These are phyloP conservation scores for Lepilemur septentrionalis DNA, from an alignment of 2,797 vertebrate species.

Conservation along the genomic window DNA sequence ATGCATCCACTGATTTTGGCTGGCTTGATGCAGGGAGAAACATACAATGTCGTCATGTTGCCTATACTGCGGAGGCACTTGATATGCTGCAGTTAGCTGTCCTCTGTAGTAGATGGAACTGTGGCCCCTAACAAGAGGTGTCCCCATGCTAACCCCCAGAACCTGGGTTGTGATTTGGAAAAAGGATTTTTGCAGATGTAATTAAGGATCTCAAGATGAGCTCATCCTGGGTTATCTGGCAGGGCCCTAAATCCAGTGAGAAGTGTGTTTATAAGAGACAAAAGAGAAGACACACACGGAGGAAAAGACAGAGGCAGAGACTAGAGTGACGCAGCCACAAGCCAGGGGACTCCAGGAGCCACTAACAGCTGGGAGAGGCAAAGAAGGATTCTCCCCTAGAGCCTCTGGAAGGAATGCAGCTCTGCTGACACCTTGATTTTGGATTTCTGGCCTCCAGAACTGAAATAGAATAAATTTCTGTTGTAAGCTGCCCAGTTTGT, in stretches of 20 bases:
- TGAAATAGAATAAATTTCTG: neutral
- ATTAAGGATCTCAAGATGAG: neutral
- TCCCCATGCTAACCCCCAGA: neutral
- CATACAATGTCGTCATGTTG: fast-evolving
- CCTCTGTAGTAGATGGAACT: neutral
- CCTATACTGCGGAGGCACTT: no score
- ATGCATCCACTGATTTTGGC: neutral
- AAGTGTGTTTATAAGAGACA: neutral
- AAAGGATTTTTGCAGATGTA: neutral
- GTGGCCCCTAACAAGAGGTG: neutral
- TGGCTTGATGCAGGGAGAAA: neutral
- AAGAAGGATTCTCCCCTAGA: neutral
- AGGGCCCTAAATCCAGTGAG: neutral
- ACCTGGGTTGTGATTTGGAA: neutral
- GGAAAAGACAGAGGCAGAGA: neutral
- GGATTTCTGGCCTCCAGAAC: neutral
- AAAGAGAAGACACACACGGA: neutral
- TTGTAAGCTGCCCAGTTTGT: neutral
- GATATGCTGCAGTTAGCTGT: neutral
- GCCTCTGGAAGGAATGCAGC: neutral
- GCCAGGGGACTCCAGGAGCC: neutral
- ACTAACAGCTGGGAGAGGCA: neutral
- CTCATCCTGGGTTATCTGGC: neutral
- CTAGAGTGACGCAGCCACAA: fast-evolving
- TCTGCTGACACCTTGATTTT: neutral